Conservation (phyloP, 2,888 invertebrate species). For the Leptothorax acervorum region DNA sequence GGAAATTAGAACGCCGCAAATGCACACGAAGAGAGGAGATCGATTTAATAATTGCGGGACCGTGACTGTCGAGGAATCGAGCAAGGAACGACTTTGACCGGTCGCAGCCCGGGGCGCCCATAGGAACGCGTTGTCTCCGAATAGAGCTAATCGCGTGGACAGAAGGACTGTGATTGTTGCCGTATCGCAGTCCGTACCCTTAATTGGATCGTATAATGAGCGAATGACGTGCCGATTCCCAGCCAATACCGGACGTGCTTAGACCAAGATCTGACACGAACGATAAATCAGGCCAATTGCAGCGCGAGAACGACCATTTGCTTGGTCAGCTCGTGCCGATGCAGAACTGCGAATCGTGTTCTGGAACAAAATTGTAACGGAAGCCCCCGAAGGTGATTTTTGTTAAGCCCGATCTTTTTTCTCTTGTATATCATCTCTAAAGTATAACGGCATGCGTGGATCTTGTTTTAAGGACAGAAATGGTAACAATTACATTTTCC, state of each 20-base stretch:
- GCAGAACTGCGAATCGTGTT: constrained; percentile 31
- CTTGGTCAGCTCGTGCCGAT: constrained; percentile 49
- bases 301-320: constrained; percentile 9
- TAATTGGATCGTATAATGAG: constrained; percentile 83
- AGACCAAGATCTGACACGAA: constrained; percentile 83
- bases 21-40: constrained; percentile 41
- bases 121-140: constrained; percentile 84
- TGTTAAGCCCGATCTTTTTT: not conserved
- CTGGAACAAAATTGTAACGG: constrained; percentile 20
- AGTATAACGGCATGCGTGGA: not conserved
- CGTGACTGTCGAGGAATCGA: constrained; percentile 75
- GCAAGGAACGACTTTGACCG: constrained; percentile 70
- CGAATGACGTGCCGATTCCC: constrained; percentile 79
- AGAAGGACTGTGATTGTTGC: constrained; percentile 80
- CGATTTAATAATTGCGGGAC: constrained; percentile 74
- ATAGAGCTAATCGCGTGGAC: constrained; percentile 83
- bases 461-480: not conserved
- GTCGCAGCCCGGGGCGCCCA: constrained; percentile 78
- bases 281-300: constrained; percentile 82
- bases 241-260: constrained; percentile 83
- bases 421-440: not conserved
- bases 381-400: constrained; percentile 24
- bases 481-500: not conserved
- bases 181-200: constrained; percentile 78
- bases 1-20: constrained; percentile 45